These are phyloP conservation scores for Phenganax marumi DNA, from an alignment of 92 coral and sea anemone genomes.

Conservation along the genomic window DNA sequence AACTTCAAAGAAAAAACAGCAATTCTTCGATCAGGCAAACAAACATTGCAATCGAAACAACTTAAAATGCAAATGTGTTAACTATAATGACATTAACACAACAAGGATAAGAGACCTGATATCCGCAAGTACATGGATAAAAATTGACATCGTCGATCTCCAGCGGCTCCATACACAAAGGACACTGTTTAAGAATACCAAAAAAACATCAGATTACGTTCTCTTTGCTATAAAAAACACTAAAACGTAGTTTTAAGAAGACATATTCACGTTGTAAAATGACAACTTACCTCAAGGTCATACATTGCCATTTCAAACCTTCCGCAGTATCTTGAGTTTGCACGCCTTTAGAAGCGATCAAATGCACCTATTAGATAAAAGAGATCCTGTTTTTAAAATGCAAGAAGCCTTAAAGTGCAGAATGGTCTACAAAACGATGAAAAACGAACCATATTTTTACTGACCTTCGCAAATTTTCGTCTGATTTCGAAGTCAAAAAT, in stretches of 20 bases:
- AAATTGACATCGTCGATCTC: slow-evolving; percentile 99
- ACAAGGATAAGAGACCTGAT: slow-evolving; percentile 62
- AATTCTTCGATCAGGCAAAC: neutral
- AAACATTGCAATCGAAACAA: neutral
- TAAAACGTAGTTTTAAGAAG: neutral
- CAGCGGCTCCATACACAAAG: slow-evolving; percentile 97
- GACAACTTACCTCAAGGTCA: slow-evolving; percentile 31
- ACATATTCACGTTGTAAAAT: neutral
- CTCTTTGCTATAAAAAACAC: neutral
- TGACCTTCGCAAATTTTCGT: neutral
- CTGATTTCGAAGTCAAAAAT: slow-evolving; percentile 17
- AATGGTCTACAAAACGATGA: neutral
- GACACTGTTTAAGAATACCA: slow-evolving; percentile 65
- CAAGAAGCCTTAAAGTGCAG: neutral
- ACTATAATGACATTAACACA: neutral
- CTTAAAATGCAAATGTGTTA: neutral
- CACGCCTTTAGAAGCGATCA: neutral
- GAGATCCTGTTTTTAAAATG: neutral
- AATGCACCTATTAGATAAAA: neutral
- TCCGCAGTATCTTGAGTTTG: neutral
- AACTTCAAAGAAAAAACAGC: neutral
- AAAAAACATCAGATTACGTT: slow-evolving; percentile 2
- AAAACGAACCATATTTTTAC: slow-evolving; percentile 26
- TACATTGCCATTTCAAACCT: slow-evolving; percentile 9
- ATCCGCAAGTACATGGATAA: slow-evolving; percentile 98